Conservation (phyloP, 2,113 vertebrate genomes). For the Ciconia stormi region DNA sequence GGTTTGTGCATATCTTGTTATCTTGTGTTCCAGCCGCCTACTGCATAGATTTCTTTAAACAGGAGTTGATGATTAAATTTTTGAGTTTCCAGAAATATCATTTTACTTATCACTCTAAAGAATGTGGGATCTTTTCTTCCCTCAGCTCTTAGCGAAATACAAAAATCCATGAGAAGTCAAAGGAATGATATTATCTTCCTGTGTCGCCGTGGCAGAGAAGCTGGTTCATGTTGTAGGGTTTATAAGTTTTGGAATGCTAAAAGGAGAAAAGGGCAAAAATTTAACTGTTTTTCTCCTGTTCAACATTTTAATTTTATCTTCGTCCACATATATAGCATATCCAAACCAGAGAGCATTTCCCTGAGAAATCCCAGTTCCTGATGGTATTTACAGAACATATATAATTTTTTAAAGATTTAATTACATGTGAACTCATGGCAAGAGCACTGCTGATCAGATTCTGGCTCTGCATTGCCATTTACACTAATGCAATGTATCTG, state of each 20-base stretch:
- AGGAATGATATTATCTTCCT: background rate
- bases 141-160: background rate
- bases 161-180: background rate
- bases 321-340: background rate
- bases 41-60: background rate
- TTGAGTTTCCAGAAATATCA: background rate
- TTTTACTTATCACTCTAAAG: background rate
- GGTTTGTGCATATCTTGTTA: background rate
- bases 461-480: background rate
- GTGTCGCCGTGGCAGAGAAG: background rate
- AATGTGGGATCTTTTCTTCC: background rate
- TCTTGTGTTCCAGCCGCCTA: background rate
- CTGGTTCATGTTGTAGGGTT: background rate
- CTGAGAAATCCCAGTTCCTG: background rate
- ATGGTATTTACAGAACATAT: background rate
- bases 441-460: background rate
- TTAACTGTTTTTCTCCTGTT: background rate
- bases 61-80: background rate
- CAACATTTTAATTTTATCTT: background rate
- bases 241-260: background rate
- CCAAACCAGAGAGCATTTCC: background rate
- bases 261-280: background rate
- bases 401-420: background rate
- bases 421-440: background rate
- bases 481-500: background rate